Base-by-base conservation (phyloP, 2,888 invertebrate genomes). In the Sinelater perroti region DNA sequence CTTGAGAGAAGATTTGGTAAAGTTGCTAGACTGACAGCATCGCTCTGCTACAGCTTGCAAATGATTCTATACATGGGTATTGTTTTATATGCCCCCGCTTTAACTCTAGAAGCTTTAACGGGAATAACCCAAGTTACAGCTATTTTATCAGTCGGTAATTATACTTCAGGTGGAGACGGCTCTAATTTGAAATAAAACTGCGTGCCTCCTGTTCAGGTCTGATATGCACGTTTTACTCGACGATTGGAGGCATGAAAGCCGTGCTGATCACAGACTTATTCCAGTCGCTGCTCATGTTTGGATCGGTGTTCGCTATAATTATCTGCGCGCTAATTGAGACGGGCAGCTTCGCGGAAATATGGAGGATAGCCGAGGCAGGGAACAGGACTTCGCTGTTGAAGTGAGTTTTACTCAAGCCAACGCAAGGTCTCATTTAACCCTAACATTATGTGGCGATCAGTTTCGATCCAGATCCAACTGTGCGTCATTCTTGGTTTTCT, bases 41-140 rank as follows among this genome's bases (percentile, higher is more conserved):
- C 95, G 1, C 70, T 93, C 46, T 88, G 91, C 0, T 97, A 95
- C 72, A 89, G 91, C 49, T 70, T 93, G 31, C 97, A 97, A 81
- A 92, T 95, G 89, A 85, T 95, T 66, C 80, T 94, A 13, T 93
- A 93, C 69, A 93, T 92, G 82, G 92, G 95, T 1, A 91, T 97
- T 67, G 97, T 95, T 11, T 79, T 97, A 5, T 97, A 93, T 76
- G 96, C 97, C 0, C 97, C 97, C 1, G 91, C 97, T 0, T 81
- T 97, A 63, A 95, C 96, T 0, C 76, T 97, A 13, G 91, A 91
- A 75, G 87, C 95, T 1, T 88, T 93, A 20, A 93, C 93, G 1
- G 91, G 91, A n/a, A 78, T 93, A 4, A 85, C 86, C 59, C 85
- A 87, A 78, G 75, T 85, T 18, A 80, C 85, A 62, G 91, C 93